Conservation (phyloP, 2,113 vertebrate species). For the Engystomops pustulosus region DNA sequence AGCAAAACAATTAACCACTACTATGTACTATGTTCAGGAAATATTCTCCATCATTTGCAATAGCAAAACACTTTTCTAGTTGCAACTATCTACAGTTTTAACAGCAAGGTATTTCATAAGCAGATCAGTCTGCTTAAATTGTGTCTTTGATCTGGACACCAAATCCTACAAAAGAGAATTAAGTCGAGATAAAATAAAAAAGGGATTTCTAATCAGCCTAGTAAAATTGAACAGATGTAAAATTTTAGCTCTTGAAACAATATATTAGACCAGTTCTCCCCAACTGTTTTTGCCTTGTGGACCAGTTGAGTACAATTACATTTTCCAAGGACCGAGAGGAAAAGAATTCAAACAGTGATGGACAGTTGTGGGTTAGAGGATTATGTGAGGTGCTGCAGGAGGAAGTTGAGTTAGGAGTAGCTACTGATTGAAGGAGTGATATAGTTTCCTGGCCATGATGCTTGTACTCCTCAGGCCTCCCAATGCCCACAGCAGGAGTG, state of each 20-base stretch:
- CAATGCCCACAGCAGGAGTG: too few species aligned
- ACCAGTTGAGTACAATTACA: too few species aligned
- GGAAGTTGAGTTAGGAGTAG: too few species aligned
- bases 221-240: neutral
- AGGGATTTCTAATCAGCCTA: neutral
- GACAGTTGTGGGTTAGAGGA: too few species aligned
- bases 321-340: too few species aligned
- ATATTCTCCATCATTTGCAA: neutral
- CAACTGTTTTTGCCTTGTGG: too few species aligned
- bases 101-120: neutral
- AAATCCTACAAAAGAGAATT: conserved; percentile 14
- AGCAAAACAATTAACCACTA: conserved; percentile 37
- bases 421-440: too few species aligned
- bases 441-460: too few species aligned
- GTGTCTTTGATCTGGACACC: conserved; percentile 13
- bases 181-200: conserved; percentile 2
- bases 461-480: too few species aligned
- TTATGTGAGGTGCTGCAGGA: too few species aligned
- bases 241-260: conserved; percentile 6
- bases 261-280: too few species aligned
- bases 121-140: conserved; percentile 17
- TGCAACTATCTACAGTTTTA: neutral
- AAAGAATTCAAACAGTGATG: too few species aligned
- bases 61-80: neutral
- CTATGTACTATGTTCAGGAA: neutral